These are phyloP conservation scores for Himalopsyche tibetana DNA, from an alignment of 2,888 invertebrate species.

Conservation along the genomic window DNA sequence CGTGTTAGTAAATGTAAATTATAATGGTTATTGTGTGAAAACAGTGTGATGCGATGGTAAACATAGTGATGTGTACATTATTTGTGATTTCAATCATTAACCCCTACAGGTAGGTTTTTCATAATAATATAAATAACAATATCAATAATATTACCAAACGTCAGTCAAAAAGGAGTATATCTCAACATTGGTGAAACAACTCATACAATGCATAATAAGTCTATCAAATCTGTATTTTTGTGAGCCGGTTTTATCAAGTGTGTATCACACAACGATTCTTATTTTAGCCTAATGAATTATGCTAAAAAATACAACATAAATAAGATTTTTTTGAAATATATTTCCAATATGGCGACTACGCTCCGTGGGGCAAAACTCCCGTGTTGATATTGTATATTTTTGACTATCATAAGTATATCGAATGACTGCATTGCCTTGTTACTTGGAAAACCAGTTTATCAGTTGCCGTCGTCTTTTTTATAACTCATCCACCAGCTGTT, in stretches of 20 bases:
- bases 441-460: slow-evolving; percentile 11
- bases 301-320: slow-evolving; percentile 36
- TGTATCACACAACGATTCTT: background rate
- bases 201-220: background rate
- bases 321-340: slow-evolving; percentile 52
- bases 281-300: background rate
- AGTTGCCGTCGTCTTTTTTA: slow-evolving; percentile 18
- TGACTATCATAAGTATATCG: slow-evolving; percentile 37
- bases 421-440: background rate
- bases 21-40: slow-evolving; percentile 44
- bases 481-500: slow-evolving; percentile 32
- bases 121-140: slow-evolving; percentile 17
- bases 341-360: slow-evolving; percentile 57
- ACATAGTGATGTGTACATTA: slow-evolving; percentile 9
- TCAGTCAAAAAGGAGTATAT: slow-evolving; percentile 12
- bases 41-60: slow-evolving; percentile 28
- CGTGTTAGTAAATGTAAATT: slow-evolving; percentile 46
- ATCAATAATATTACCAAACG: slow-evolving; percentile 37
- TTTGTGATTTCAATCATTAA: background rate
- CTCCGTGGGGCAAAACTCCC: slow-evolving; percentile 53
- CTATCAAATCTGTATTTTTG: background rate
- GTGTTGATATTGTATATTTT: slow-evolving; percentile 50
- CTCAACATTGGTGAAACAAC: background rate
- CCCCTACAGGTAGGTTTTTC: background rate
- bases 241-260: background rate